These are phyloP conservation scores for Reinhardtius hippoglossoides DNA, from an alignment of 2,113 vertebrate genomes.

Conservation along the genomic window DNA sequence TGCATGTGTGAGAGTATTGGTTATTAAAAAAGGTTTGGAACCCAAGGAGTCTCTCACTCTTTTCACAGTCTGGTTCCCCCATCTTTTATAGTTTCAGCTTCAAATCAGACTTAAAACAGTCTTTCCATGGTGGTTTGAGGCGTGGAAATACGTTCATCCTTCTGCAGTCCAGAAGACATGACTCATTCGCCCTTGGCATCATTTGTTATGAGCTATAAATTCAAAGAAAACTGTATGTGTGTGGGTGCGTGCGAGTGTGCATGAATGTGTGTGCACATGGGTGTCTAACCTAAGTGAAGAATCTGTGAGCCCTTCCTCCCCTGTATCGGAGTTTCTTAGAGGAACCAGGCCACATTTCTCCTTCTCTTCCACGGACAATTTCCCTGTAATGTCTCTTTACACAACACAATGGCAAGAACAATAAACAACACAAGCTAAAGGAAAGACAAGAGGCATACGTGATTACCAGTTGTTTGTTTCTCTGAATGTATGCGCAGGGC, in stretches of 20 bases:
- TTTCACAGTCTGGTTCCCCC: not conserved
- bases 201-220: constrained; percentile 39
- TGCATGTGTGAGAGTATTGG: not conserved
- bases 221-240: constrained; percentile 14
- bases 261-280: not conserved
- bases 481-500: constrained; percentile 13
- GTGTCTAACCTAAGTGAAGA: constrained; percentile 25
- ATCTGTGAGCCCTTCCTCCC: constrained; percentile 3
- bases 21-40: constrained; percentile 12
- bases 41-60: not conserved
- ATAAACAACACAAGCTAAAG: not conserved
- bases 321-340: constrained; percentile 21
- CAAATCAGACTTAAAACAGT: constrained; percentile 21
- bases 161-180: constrained; percentile 17
- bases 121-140: constrained; percentile 26
- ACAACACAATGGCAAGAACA: not conserved
- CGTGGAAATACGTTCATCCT: constrained; percentile 13
- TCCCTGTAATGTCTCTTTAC: constrained; percentile 28
- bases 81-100: not conserved
- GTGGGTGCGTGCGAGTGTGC: not conserved
- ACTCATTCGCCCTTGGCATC: constrained; percentile 5
- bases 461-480: constrained; percentile 36
- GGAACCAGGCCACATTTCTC: constrained; percentile 9
- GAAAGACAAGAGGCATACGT: constrained; percentile 33
- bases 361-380: constrained; percentile 28